These are phyloP conservation scores for Clistopyga incitator DNA, from an alignment of 2,888 invertebrate genomes.

Conservation along the genomic window DNA sequence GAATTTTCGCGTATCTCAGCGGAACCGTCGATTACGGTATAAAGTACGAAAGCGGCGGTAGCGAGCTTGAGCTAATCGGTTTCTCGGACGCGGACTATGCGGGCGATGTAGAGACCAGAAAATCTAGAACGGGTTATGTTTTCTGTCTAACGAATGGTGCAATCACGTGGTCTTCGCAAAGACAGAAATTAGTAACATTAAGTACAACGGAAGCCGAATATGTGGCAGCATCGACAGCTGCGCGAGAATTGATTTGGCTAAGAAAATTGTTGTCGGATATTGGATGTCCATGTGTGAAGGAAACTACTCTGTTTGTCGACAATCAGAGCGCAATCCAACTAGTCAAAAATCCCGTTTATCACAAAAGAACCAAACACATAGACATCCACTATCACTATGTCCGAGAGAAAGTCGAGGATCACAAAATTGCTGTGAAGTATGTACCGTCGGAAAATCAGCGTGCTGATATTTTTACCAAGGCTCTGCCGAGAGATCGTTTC, in stretches of 20 bases:
- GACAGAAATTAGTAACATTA: constrained; percentile 62
- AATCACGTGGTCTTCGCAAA: constrained; percentile 68
- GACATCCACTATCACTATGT: constrained; percentile 7
- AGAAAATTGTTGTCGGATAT: not conserved
- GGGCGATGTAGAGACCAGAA: constrained; percentile 63
- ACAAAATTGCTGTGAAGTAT: constrained; percentile 2
- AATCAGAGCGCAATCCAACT: not conserved
- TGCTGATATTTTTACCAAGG: constrained; percentile 41
- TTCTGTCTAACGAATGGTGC: constrained; percentile 63
- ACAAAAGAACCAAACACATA: not conserved
- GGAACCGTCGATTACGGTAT: constrained; percentile 62
- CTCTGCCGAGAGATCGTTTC: constrained; percentile 33
- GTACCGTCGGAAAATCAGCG: constrained; percentile 30
- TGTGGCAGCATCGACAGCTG: constrained; percentile 60
- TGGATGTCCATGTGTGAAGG: not conserved
- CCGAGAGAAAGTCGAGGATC: constrained; percentile 19
- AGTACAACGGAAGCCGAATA: constrained; percentile 56
- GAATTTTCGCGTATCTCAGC: constrained; percentile 60
- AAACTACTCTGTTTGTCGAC: not conserved
- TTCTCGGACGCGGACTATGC: constrained; percentile 68
- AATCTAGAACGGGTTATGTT: constrained; percentile 69
- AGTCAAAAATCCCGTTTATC: not conserved
- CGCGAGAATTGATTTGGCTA: constrained; percentile 39
- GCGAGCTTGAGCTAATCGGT: constrained; percentile 48
- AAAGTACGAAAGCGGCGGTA: constrained; percentile 57